phyloP scores from a whole-genome alignment of 2,113 vertebrate species.

The Lagopus muta region DNA sequence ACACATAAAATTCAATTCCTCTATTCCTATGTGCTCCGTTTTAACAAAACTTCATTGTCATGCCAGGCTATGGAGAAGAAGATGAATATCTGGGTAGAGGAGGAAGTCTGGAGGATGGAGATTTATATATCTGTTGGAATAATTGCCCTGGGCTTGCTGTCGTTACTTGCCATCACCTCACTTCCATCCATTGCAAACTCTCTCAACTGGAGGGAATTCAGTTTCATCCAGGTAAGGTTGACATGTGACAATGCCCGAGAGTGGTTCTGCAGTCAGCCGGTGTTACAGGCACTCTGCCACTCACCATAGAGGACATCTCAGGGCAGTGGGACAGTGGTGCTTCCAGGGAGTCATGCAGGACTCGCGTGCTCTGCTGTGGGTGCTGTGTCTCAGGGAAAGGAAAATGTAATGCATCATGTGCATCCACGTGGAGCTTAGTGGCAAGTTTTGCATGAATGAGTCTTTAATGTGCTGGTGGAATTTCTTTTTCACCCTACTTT shows the following conservation, averaged over 20 bases:
- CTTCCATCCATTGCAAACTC: conserved; percentile 90
- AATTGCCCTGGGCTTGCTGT: conserved; percentile 90
- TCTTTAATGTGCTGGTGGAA: background rate
- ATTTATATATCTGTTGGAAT: conserved; percentile 93
- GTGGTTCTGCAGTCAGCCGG: background rate
- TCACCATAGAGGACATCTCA: fast-evolving
- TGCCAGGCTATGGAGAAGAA: conserved; percentile 81
- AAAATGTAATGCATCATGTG: background rate
- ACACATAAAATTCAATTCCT: background rate
- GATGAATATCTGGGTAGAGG: conserved; percentile 85
- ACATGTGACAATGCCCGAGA: background rate
- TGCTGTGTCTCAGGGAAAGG: background rate
- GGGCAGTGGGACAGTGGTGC: background rate
- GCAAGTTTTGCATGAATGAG: background rate
- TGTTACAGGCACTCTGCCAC: background rate
- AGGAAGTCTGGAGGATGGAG: conserved; percentile 95
- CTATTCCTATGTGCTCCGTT: background rate
- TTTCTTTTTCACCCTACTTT: background rate
- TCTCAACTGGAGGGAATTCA: conserved; percentile 98
- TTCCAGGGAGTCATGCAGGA: background rate
- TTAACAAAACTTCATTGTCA: conserved; percentile 62
- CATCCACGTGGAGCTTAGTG: background rate
- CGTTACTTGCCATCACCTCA: conserved; percentile 91
- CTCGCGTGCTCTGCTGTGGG: fast-evolving
- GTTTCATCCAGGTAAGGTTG: conserved; percentile 89